Evolutionary conservation across 2,797 vertebrate species (phyloP), one percentile per base, ranked within the genome.

Genomic region (Urocyon cinereoargenteus): DNA sequence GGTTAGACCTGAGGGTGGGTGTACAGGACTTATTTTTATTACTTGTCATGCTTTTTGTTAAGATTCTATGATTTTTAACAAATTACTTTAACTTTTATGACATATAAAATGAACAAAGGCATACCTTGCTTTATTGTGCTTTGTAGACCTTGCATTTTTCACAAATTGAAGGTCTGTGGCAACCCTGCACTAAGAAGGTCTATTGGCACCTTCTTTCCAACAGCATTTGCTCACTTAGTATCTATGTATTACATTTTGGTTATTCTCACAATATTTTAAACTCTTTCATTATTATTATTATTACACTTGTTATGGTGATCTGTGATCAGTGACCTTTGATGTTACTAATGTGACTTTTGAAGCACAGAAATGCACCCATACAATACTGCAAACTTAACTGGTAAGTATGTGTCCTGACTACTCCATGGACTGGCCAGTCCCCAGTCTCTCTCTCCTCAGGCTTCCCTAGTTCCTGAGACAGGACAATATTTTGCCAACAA

Each of bases 61-160:
- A 83, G 82, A 82, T 49, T 62, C 31, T 26, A n/a, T 94, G 70
- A 86, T 75, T 90, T 94, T 78, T 93, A 94, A 94, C 18, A 92
- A 31, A 55, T 8, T 90, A 36, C 6, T 53, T 84, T 75, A 95
- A 77, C 53, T 85, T 90, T 83, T 57, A 90, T 55, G 14, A 68
- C 61, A 61, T 45, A 64, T 34, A 73, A 66, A 61, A 86, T 68
- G 14, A 94, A 78, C 81, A 85, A 75, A 75, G 72, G 36, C 24
- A 49, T 49, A 75, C 72, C 40, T 75, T 49, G 72, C 72, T 75
- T 75, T 73, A 45, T 45, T 45, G 24, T 73, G 14, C 72, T 73
- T 49, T 75, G 72, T 49, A 49, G 24, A 49, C 40, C 16, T 26
- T 49, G 24, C 26, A 75, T 75, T 75, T 49, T 49, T 75, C 45